phyloP scores from a whole-genome alignment of 2,113 vertebrate species.

The Isurus oxyrinchus region DNA sequence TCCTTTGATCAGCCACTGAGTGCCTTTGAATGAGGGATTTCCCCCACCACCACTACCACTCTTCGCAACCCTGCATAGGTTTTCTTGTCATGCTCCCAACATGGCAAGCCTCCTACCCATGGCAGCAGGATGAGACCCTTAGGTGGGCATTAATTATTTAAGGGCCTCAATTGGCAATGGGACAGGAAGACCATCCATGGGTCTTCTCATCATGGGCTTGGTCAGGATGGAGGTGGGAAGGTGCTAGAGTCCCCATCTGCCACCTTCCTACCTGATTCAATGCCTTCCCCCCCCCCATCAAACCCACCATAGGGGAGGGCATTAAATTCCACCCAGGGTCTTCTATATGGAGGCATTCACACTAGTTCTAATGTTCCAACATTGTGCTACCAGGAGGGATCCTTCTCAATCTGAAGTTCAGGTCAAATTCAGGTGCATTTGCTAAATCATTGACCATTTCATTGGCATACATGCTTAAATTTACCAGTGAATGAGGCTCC shows the following conservation, averaged over 20 bases:
- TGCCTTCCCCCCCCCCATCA: not conserved
- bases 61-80: no score
- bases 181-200: no score
- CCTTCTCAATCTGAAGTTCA: not conserved
- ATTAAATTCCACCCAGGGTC: not conserved
- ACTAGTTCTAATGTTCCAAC: not conserved
- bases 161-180: not conserved
- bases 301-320: no score
- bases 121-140: no score
- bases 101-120: no score
- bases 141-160: not conserved
- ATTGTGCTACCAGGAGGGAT: not conserved
- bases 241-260: not conserved
- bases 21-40: not conserved
- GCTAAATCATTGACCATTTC: not conserved
- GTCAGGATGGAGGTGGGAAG: not conserved
- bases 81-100: no score
- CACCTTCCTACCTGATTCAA: not conserved
- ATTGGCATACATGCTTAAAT: not conserved
- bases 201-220: not conserved
- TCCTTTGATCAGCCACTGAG: no score
- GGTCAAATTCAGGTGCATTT: not conserved
- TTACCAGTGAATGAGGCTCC: not conserved
- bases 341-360: not conserved
- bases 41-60: no score